Conservation (phyloP, 2,113 vertebrate genomes). For the Noturus placidus region DNA sequence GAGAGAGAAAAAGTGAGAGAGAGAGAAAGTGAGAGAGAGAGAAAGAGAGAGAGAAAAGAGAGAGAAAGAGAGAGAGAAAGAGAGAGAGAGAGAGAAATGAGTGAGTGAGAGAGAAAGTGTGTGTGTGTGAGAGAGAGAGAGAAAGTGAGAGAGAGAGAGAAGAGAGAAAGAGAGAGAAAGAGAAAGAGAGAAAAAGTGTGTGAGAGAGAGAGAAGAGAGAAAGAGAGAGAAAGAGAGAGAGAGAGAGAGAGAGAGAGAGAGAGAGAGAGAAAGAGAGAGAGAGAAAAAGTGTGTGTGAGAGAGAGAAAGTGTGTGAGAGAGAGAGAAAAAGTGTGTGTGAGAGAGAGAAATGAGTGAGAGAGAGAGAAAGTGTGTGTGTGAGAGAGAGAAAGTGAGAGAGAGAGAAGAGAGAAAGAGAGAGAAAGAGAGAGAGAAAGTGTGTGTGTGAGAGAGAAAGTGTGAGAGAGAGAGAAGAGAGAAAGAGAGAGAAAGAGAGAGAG, state of each 20-base stretch:
- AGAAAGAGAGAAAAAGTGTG: too few species aligned
- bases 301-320: too few species aligned
- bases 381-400: too few species aligned
- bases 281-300: too few species aligned
- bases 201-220: conserved; percentile 3
- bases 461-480: conserved; percentile 6
- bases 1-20: conserved; percentile 10
- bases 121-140: conserved; percentile 1
- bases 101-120: not conserved
- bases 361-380: too few species aligned
- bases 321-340: too few species aligned
- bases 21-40: not conserved
- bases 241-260: conserved; percentile 12
- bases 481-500: conserved; percentile 5
- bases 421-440: conserved; percentile 1
- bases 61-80: conserved; percentile 2
- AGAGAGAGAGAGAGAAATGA: not conserved
- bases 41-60: not conserved
- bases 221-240: not conserved
- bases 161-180: conserved; percentile 5
- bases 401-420: conserved; percentile 12
- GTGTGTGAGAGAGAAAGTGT: too few species aligned
- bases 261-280: conserved; percentile 5
- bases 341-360: conserved; percentile 9
- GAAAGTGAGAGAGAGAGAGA: conserved; percentile 3